Evolutionary conservation across 2,888 invertebrate genomes (phyloP), one percentile per base, ranked within the genome.

Genomic region (Diloba caeruleocephala): DNA sequence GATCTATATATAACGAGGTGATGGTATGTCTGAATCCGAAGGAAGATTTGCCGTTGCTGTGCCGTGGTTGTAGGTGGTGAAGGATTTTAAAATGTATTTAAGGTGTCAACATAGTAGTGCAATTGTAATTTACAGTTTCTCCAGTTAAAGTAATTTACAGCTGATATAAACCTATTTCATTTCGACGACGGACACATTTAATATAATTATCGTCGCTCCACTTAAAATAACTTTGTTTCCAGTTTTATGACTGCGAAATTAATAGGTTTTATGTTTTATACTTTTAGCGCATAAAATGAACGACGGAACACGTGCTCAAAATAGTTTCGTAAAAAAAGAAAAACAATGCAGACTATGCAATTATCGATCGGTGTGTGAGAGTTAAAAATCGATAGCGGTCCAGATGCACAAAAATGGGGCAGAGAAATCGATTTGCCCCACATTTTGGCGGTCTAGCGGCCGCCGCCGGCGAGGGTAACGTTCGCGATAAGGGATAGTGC

Each of bases 401-500:
- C 93, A 93, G 93, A 93, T 93, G 92, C 87, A 91, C 90, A 91
- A 93, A 93, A 93, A 92, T 93, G 85, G 92, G 92, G 82, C 92
- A 92, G 81, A 81, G 82, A 80, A 88, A 93, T 93, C 92, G 93
- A 93, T 93, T 93, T 93, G 93, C 79, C 92, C 93, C 88, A 93
- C 85, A 93, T 93, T 92, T 92, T 79, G 92, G 90, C 89, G 86
- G 89, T 88, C 86, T 90, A 87, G 86, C 89, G 88, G 85, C 88
- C 86, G 85, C 78, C 85, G 87, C 76, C 82, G 78, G 81, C 90
- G 93, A 90, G 93, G 93, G 93, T 93, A 93, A 93, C 90, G 93
- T 79, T 92, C 93, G 90, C 92, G 92, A 91, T 92, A 92, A 93
- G 92, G 93, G 93, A 93, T 93, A 93, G 93, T 93, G 91, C 88